Evolutionary conservation across 1,140 invertebrate genomes (phyloP).

Genomic region (Hyphantria cunea): DNA sequence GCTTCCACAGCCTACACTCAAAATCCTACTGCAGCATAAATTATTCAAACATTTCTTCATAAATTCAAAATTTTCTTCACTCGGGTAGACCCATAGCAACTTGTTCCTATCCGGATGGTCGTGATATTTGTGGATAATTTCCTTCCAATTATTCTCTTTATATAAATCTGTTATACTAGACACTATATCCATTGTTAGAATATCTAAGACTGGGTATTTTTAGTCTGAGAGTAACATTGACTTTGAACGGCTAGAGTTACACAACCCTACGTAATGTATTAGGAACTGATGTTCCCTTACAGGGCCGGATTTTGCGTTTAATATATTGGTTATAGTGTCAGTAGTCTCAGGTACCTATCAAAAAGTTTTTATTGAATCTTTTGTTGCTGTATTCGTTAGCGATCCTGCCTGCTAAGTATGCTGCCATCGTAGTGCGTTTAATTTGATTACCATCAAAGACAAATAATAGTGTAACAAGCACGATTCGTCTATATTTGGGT

Average conservation of each 20-base stretch:
- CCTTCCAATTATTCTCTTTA: constrained; percentile 64
- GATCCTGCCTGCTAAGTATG: too few species aligned
- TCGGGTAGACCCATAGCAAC: constrained; percentile 76
- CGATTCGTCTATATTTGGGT: too few species aligned
- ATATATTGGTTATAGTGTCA: too few species aligned
- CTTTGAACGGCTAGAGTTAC: constrained; percentile 23
- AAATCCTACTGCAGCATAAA: constrained; percentile 49
- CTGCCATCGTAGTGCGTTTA: too few species aligned
- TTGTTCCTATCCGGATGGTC: constrained; percentile 65
- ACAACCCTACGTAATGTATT: constrained; percentile 22
- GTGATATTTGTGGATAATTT: constrained; percentile 62
- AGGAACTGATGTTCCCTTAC: too few species aligned
- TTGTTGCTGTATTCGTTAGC: too few species aligned
- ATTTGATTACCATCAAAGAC: too few species aligned
- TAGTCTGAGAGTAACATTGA: constrained; percentile 13
- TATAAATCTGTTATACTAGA: constrained; percentile 53
- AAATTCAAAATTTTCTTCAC: constrained; percentile 70
- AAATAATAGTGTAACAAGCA: too few species aligned
- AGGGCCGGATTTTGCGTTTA: constrained; percentile 20
- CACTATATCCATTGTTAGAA: constrained; percentile 37
- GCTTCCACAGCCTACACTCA: constrained; percentile 78
- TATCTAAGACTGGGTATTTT: not conserved
- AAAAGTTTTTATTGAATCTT: too few species aligned
- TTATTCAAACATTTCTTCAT: constrained; percentile 49
- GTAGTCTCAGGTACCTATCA: too few species aligned